These are phyloP conservation scores for Lucinisca nassula DNA, from an alignment of 2,888 invertebrate species.

Conservation along the genomic window DNA sequence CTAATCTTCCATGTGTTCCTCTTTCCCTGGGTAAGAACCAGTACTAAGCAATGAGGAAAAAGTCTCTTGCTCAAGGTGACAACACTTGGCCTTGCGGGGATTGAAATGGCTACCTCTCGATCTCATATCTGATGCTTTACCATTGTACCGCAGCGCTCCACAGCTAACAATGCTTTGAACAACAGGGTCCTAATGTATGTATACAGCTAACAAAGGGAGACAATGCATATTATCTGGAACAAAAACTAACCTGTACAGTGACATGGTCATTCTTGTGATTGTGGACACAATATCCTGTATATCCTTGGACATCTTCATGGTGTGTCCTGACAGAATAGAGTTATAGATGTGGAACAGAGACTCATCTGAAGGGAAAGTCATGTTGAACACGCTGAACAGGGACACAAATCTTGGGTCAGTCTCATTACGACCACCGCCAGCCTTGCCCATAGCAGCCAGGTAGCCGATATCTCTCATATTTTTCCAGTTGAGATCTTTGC, in stretches of 20 bases:
- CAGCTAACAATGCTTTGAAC: no score
- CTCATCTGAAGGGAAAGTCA: slow-evolving; percentile 94
- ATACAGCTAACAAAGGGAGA: no score
- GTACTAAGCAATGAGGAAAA: no score
- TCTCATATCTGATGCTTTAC: no score
- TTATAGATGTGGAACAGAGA: slow-evolving; percentile 94
- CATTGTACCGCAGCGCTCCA: no score
- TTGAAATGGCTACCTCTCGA: no score
- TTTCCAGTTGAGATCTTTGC: slow-evolving; percentile 97
- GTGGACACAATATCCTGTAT: slow-evolving; percentile 91
- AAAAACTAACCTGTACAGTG: slow-evolving; percentile 93
- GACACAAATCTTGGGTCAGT: slow-evolving; percentile 97
- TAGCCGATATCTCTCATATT: slow-evolving; percentile 93
- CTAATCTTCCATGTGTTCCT: no score
- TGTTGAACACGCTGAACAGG: slow-evolving; percentile 95
- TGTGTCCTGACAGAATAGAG: slow-evolving; percentile 94
- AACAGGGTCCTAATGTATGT: no score
- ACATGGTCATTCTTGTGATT: slow-evolving; percentile 94
- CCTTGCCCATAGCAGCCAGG: slow-evolving; percentile 89
- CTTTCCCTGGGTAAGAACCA: no score
- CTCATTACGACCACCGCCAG: slow-evolving; percentile 96
- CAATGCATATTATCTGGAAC: no score
- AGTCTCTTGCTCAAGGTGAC: no score
- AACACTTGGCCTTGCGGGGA: no score
- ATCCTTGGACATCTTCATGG: slow-evolving; percentile 91